Evolutionary conservation across 2,797 vertebrate genomes (phyloP).

Genomic region (Enteromius argenteus): DNA sequence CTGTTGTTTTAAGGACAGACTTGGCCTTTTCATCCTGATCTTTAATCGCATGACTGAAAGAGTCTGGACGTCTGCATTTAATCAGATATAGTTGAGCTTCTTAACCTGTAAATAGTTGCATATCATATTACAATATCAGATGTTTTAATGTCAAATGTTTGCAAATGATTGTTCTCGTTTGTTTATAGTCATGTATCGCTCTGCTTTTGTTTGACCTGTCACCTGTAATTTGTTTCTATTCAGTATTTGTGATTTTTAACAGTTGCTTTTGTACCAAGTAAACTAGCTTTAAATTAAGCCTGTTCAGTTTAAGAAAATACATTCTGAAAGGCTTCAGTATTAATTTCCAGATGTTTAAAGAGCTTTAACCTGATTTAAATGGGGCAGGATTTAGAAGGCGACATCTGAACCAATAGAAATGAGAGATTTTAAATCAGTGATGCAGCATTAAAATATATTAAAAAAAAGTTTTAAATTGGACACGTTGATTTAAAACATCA

Average conservation of each 20-base stretch:
- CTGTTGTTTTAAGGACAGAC: neutral
- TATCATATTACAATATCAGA: conserved; percentile 32
- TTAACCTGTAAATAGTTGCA: conserved; percentile 46
- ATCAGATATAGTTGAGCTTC: neutral
- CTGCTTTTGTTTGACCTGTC: neutral
- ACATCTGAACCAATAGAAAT: neutral
- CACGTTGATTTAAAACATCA: neutral
- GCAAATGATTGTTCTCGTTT: conserved; percentile 5
- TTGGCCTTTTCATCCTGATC: neutral
- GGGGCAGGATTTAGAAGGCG: neutral
- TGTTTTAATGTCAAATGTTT: conserved; percentile 45
- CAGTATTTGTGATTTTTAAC: conserved; percentile 33
- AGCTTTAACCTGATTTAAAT: neutral
- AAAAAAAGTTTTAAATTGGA: neutral
- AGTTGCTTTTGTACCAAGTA: conserved; percentile 33
- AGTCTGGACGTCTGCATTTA: conserved; percentile 19
- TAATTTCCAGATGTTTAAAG: conserved; percentile 1
- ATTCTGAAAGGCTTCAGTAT: conserved; percentile 3
- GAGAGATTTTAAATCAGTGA: conserved; percentile 6
- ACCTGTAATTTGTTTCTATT: neutral
- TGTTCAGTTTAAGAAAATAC: neutral
- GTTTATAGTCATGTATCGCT: conserved; percentile 14
- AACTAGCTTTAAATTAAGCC: conserved; percentile 37
- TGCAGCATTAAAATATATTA: neutral
- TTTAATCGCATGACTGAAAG: conserved; percentile 13